Evolutionary conservation across 1,140 invertebrate species (phyloP).

Genomic region (Melipona quadrifasciata): DNA sequence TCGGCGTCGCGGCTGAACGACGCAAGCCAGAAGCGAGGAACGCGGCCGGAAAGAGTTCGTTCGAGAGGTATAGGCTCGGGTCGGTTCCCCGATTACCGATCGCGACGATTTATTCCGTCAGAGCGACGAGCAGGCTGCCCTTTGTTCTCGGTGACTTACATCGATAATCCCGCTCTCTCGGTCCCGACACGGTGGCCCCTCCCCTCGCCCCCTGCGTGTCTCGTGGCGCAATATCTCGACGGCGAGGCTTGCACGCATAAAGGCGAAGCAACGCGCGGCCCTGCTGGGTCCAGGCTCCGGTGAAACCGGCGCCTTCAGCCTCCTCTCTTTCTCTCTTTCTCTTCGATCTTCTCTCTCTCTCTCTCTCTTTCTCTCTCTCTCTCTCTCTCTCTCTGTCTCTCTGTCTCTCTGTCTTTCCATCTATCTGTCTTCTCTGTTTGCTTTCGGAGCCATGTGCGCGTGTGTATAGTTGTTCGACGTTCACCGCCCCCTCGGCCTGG

Average conservation of each 20-base stretch:
- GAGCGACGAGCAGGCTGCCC: constrained; percentile 52
- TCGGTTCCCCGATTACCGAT: constrained; percentile 42
- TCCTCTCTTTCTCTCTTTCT: not conserved
- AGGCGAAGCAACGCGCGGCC: constrained; percentile 23
- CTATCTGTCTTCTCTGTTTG: too few species aligned
- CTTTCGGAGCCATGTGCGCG: too few species aligned
- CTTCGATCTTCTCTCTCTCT: not conserved
- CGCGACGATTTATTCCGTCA: constrained; percentile 58
- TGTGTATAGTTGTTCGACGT: not conserved
- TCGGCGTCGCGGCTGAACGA: too few species aligned
- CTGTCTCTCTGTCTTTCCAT: not conserved
- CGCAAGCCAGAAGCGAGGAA: not conserved
- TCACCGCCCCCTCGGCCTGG: constrained; percentile 20
- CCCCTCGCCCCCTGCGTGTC: constrained; percentile 17
- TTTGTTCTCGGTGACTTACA: constrained; percentile 68
- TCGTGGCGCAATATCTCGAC: constrained; percentile 56
- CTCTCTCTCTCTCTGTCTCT: not conserved
- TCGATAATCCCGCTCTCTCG: constrained; percentile 57
- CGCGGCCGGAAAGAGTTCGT: not conserved
- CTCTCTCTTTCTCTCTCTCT: not conserved
- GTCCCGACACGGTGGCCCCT: constrained; percentile 51
- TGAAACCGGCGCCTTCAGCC: constrained; percentile 45
- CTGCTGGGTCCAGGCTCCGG: constrained; percentile 41
- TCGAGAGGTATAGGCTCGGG: not conserved
- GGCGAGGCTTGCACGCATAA: constrained; percentile 55